phyloP scores from a whole-genome alignment of 2,113 vertebrate genomes.

The Tinamus guttatus region DNA sequence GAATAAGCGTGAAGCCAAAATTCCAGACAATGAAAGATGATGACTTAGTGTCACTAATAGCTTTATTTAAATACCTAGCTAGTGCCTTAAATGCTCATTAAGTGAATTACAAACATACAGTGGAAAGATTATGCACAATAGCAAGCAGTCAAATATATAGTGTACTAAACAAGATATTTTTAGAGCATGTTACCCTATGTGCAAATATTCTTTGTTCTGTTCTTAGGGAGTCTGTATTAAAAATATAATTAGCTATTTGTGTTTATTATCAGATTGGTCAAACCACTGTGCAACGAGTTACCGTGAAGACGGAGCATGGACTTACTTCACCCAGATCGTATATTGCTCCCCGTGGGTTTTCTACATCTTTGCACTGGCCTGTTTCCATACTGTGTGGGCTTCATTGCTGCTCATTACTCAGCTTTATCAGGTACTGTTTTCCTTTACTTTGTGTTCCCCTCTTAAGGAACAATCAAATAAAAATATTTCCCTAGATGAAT shows the following conservation, averaged over 20 bases:
- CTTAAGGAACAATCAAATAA: not conserved
- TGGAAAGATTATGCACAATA: not conserved
- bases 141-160: rapidly evolving
- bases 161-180: not conserved
- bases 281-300: slow-evolving; percentile 81
- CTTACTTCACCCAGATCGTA: slow-evolving; percentile 73
- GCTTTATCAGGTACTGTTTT: slow-evolving; percentile 88
- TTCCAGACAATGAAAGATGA: not conserved
- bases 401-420: slow-evolving; percentile 81
- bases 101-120: not conserved
- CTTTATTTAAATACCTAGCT: not conserved
- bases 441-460: not conserved
- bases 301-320: slow-evolving; percentile 81
- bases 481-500: not conserved
- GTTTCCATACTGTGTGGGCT: slow-evolving; percentile 87
- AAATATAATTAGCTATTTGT: not conserved
- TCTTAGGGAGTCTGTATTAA: not conserved
- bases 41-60: not conserved
- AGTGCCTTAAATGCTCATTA: not conserved
- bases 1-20: not conserved
- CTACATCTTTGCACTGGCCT: slow-evolving; percentile 81
- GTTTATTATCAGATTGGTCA: slow-evolving; percentile 85
- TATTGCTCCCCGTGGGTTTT: slow-evolving; percentile 91
- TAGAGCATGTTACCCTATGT: not conserved
- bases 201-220: not conserved